Evolutionary conservation across 2,888 invertebrate genomes (phyloP).

Genomic region (Ochropleura leucogaster): DNA sequence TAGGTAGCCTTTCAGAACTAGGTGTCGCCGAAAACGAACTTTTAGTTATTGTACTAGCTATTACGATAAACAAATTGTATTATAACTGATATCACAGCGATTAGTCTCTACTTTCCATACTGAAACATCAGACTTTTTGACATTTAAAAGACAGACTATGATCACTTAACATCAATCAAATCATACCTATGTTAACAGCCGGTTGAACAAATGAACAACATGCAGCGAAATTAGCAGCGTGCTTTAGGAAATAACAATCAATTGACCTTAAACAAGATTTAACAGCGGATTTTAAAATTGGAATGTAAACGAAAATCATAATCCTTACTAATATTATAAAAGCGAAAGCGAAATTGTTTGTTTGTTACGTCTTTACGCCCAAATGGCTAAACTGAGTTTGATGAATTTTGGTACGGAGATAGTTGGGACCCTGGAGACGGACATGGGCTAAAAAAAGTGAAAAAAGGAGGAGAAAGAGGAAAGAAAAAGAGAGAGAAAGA

Average conservation of each 20-base stretch:
- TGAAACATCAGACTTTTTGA: neutral
- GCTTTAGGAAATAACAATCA: neutral
- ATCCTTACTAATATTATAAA: no score
- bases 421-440: no score
- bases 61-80: neutral
- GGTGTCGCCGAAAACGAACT: neutral
- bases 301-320: neutral
- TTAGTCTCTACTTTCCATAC: neutral
- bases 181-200: neutral
- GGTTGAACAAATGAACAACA: neutral
- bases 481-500: no score
- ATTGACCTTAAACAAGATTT: neutral
- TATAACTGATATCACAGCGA: neutral
- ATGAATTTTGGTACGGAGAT: no score
- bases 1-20: no score
- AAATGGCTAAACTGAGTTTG: no score
- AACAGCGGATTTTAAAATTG: neutral
- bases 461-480: no score
- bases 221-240: neutral
- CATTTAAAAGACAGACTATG: neutral
- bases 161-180: neutral
- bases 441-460: no score
- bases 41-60: neutral
- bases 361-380: no score
- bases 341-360: no score